Conservation (phyloP, 2,113 vertebrate genomes). For the Anhinga rufa region DNA sequence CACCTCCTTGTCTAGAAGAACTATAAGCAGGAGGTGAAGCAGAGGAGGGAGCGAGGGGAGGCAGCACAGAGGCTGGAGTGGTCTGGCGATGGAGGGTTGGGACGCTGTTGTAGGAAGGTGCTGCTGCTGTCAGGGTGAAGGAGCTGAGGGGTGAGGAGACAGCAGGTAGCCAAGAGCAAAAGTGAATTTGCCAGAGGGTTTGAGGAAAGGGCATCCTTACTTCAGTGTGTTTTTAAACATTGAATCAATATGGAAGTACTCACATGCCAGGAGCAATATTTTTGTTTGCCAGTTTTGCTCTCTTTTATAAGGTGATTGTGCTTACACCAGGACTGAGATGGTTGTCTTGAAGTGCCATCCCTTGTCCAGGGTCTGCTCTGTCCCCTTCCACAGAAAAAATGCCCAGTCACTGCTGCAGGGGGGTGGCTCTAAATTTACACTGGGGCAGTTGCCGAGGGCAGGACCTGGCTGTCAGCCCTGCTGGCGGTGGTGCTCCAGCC, state of each 20-base stretch:
- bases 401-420: not conserved
- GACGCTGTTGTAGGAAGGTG: not conserved
- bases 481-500: not conserved
- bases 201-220: not conserved
- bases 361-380: not conserved
- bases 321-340: not conserved
- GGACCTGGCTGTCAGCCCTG: not conserved
- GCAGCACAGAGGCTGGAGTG: not conserved
- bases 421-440: not conserved
- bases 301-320: not conserved
- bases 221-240: not conserved
- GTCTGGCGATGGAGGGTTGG: not conserved
- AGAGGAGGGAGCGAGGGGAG: not conserved
- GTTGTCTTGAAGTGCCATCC: not conserved
- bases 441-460: not conserved
- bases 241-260: slow-evolving; percentile 30
- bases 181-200: slow-evolving; percentile 14
- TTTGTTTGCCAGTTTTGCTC: not conserved
- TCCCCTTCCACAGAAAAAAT: not conserved
- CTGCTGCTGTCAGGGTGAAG: not conserved
- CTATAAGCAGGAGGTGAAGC: not conserved
- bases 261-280: not conserved
- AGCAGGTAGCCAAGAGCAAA: not conserved
- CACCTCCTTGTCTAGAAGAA: not conserved
- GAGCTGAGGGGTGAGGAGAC: not conserved